Evolutionary conservation across 2,113 vertebrate genomes (phyloP).

Genomic region (Ploceus nigricollis): DNA sequence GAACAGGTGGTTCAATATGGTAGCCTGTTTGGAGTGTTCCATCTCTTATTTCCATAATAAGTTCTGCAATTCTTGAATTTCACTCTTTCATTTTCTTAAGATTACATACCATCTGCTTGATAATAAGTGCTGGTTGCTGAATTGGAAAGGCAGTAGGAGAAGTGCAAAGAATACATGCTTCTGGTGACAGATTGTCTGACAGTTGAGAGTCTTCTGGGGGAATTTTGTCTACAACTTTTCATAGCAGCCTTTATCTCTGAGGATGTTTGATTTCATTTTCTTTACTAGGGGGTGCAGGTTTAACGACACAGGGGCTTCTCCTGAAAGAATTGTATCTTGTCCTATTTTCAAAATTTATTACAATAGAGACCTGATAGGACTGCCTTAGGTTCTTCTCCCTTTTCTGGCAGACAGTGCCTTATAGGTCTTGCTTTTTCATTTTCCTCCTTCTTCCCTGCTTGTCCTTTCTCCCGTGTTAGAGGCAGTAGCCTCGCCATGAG

Average conservation of each 20-base stretch:
- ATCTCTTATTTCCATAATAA: background rate
- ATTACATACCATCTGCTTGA: background rate
- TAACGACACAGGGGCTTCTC: background rate
- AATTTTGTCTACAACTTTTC: background rate
- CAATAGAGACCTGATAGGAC: background rate
- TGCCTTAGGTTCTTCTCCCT: background rate
- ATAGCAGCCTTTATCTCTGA: background rate
- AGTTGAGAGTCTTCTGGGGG: background rate
- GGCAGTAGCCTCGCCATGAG: accelerated
- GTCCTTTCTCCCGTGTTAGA: background rate
- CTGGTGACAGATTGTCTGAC: background rate
- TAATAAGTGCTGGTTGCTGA: background rate
- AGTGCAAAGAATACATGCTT: background rate
- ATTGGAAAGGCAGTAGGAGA: background rate
- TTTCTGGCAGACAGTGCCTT: background rate
- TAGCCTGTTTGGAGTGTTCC: background rate
- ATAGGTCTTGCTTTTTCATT: background rate
- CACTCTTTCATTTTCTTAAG: background rate
- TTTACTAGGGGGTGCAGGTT: background rate
- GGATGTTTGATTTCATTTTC: background rate
- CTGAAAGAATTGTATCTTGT: background rate
- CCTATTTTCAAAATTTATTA: background rate
- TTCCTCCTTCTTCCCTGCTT: background rate
- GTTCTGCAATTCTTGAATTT: background rate
- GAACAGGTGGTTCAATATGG: background rate